These are phyloP conservation scores for Periophthalmodon schlosseri DNA, from an alignment of 2,113 vertebrate genomes.

Conservation along the genomic window DNA sequence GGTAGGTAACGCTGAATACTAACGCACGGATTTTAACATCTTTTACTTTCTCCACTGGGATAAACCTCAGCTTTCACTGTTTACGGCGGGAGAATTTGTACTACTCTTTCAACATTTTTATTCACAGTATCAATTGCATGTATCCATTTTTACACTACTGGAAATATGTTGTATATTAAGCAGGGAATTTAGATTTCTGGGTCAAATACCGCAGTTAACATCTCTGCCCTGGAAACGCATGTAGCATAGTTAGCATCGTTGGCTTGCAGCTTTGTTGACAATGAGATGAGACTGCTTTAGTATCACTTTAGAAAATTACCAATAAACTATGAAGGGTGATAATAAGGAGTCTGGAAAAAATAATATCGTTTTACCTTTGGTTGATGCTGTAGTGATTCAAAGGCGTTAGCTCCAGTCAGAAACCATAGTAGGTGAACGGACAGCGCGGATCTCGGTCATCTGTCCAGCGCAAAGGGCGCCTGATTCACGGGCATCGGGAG, in stretches of 20 bases:
- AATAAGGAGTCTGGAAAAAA: background rate
- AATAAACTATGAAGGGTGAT: no score
- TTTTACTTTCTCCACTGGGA: slow-evolving; percentile 32
- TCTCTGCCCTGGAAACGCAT: slow-evolving; percentile 1
- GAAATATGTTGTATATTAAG: background rate
- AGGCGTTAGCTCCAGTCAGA: slow-evolving; percentile 1
- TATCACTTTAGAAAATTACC: background rate
- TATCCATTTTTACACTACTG: accelerated
- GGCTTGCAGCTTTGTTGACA: slow-evolving; percentile 25
- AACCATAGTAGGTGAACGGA: background rate
- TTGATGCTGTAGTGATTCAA: slow-evolving; percentile 10
- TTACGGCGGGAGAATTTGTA: background rate
- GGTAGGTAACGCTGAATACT: background rate
- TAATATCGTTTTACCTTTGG: slow-evolving; percentile 38
- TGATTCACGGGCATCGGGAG: slow-evolving; percentile 12
- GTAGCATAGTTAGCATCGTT: slow-evolving; percentile 33
- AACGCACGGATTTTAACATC: slow-evolving; percentile 4
- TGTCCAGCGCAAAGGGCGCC: background rate
- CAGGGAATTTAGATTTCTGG: background rate
- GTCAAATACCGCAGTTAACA: slow-evolving; percentile 19
- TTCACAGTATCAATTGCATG: background rate
- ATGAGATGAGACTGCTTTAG: background rate
- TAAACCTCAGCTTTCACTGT: slow-evolving; percentile 8
- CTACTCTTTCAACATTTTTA: background rate
- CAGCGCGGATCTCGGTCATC: background rate